These are phyloP conservation scores for Iphiclides podalirius DNA, from an alignment of 2,888 invertebrate genomes.

Conservation along the genomic window DNA sequence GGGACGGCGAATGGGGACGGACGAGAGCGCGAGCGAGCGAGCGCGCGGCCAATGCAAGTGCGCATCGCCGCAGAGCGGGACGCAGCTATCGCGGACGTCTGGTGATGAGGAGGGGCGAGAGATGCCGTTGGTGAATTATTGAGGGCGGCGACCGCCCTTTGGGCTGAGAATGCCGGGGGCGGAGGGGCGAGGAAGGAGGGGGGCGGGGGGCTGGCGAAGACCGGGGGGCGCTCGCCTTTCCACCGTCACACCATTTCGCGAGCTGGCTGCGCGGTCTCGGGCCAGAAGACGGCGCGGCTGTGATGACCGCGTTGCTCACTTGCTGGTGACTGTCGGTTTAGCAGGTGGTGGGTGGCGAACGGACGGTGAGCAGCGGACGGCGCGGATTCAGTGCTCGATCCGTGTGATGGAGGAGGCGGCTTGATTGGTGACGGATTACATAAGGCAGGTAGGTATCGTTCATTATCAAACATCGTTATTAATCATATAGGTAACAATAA, in stretches of 20 bases:
- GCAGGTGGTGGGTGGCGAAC: conserved; percentile 25
- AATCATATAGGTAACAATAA: too few relatives aligned
- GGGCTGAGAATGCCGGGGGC: conserved; percentile 53
- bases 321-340: conserved; percentile 35
- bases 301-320: conserved; percentile 51
- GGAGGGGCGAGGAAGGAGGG: conserved; percentile 30
- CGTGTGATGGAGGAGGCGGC: conserved; percentile 9
- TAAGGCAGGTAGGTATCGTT: conserved; percentile 8
- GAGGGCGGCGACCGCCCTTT: conserved; percentile 68
- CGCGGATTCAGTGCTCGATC: conserved; percentile 14
- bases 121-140: conserved; percentile 61
- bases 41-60: conserved; percentile 46
- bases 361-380: conserved; percentile 16
- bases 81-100: conserved; percentile 37
- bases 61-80: conserved; percentile 36
- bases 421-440: neutral
- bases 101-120: conserved; percentile 38
- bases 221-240: conserved; percentile 49
- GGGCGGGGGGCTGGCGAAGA: too few relatives aligned
- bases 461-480: too few relatives aligned
- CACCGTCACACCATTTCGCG: conserved; percentile 65
- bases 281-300: conserved; percentile 44
- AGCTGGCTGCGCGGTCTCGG: conserved; percentile 42
- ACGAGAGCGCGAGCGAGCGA: neutral
- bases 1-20: conserved; percentile 34